Base-by-base conservation (phyloP, 2,797 vertebrate species). In the Parauchenoglanis ngamensis region DNA sequence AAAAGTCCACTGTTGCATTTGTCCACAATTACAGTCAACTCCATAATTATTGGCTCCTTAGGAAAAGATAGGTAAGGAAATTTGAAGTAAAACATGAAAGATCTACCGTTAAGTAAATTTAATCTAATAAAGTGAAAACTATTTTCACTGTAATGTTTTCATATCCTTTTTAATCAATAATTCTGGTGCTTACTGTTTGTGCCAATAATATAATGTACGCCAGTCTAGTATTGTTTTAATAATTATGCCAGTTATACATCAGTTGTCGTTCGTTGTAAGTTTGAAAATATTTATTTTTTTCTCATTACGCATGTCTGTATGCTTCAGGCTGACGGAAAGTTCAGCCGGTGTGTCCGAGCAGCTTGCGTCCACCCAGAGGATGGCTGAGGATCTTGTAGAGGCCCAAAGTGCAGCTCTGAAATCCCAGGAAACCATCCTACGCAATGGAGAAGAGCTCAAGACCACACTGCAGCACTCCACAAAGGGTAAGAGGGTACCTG, bases 311-410 rank as follows among this genome's bases (percentile, higher is more conserved):
- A 13, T 28, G 2, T 44, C 25, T 61, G 54, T 28, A 1, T 0
- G 7, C 77, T n/a, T 82, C 88, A 97, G 96, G 89, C 89, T 97
- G 68, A 96, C 95, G 0, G 94, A 95, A 89, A 96, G 92, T 70
- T 97, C 96, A 2, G 96, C 95, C 40, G 94, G 93, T 35, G 95
- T 96, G 0, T 96, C 94, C 0, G 93, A 96, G 82, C 95, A 95
- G 88, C 93, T 97, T n/a, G 91, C 93, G 15, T 94, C 93, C 46
- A 96, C 96, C 70, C 94, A 90, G 83, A 90, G 89, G 67, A 91
- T 96, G 93, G 94, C 96, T 0, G 92, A 93, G 79, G 93, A 96
- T 0, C 92, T 97, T 7, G 90, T 95, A 0, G 92, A 94, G 0
- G 94, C 93, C 54, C 96, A 97, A 90, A 93, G 85, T 10, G 88